Evolutionary conservation across 2,113 vertebrate genomes (phyloP), one percentile per base, ranked within the genome.

Genomic region (Boleophthalmus pectinirostris): DNA sequence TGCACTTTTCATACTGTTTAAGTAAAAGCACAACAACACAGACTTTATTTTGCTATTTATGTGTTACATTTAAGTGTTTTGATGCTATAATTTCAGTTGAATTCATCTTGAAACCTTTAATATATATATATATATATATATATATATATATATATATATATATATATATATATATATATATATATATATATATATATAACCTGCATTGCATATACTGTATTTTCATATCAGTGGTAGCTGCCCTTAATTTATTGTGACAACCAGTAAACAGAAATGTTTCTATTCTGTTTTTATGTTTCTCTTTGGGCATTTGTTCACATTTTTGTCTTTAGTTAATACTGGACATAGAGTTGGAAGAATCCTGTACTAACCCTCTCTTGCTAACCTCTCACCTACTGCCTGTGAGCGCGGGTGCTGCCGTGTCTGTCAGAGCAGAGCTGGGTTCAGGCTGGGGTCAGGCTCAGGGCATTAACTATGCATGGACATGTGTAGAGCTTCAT

Each of bases 401-500:
- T 64, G 54, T 68, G 49, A 71, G 64, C 33, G 9, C 45, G 24
- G 38, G 64, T 71, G 75, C 68, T 70, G 29, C 66, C 49, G 65
- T 12, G 69, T 70, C 45, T 65, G 72, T 70, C 69, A 64, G 58
- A 81, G 69, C 58, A 77, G 60, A 38, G 9, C 18, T 0, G 72
- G 80, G 84, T 85, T 89, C 67, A 64, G 67, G 43, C 21, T 0
- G 0, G 35, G 82, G 86, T 87, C 80, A 80, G 66, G 43, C 71
- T 66, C 67, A 71, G 33, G 60, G 57, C 73, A 83, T 86, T 83
- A 85, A 85, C 84, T 81, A 73, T 79, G 74, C 60, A 76, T 76
- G 75, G 43, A 25, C 73, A 16, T n/a, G 46, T 54, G 23, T 81
- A 58, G 12, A 43, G 29, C 72, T 68, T 67, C 49, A 72, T 49